These are phyloP conservation scores for Sympetrum striolatum DNA, from an alignment of 2,888 invertebrate genomes.

Conservation along the genomic window DNA sequence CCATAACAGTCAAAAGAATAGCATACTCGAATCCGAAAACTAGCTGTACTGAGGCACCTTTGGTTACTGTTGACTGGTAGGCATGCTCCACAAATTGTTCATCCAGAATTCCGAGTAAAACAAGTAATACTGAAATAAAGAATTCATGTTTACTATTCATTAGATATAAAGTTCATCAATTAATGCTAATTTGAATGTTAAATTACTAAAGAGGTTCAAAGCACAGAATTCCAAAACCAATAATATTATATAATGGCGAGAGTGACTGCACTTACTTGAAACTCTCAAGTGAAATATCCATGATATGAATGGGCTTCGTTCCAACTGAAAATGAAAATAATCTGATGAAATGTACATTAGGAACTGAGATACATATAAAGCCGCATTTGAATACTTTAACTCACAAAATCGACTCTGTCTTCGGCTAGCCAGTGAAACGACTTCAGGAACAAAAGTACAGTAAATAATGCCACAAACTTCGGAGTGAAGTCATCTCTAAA, in stretches of 20 bases:
- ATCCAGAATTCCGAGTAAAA: slow-evolving; percentile 83
- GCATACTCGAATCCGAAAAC: slow-evolving; percentile 99
- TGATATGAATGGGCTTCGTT: slow-evolving; percentile 96
- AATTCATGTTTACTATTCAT: slow-evolving; percentile 24
- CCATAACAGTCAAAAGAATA: slow-evolving; percentile 89
- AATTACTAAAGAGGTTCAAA: too few relatives aligned
- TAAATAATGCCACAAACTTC: slow-evolving; percentile 97
- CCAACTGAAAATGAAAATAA: slow-evolving; percentile 81
- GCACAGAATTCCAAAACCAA: not conserved
- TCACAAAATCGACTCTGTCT: slow-evolving; percentile 98
- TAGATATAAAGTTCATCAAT: not conserved
- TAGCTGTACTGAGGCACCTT: slow-evolving; percentile 96
- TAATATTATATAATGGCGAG: not conserved
- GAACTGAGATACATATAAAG: not conserved
- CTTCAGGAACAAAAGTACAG: slow-evolving; percentile 93
- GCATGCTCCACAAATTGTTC: slow-evolving; percentile 91
- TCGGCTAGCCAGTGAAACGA: slow-evolving; percentile 99
- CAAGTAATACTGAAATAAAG: slow-evolving; percentile 67
- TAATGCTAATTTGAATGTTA: too few relatives aligned
- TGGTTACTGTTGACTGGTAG: slow-evolving; percentile 88
- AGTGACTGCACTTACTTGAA: slow-evolving; percentile 65
- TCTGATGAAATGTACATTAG: slow-evolving; percentile 13
- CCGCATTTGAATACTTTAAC: slow-evolving; percentile 57
- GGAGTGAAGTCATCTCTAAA: slow-evolving; percentile 99
- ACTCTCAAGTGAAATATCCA: slow-evolving; percentile 93